Conservation (phyloP, 1,140 invertebrate species). For the Drosophila rhopaloa region DNA sequence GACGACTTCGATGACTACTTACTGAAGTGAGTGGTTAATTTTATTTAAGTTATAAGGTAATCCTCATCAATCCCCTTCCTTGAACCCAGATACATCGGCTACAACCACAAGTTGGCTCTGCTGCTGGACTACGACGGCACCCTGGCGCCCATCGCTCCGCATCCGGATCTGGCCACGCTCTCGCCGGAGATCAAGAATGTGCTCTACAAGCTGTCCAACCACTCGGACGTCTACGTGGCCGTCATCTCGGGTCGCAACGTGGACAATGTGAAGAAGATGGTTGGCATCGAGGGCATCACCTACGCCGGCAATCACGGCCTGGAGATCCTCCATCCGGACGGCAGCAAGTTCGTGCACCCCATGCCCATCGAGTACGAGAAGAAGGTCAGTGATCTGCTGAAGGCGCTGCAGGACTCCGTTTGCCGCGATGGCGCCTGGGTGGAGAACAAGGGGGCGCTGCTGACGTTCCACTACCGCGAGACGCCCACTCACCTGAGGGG, state of each 20-base stretch:
- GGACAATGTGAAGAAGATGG: conserved; percentile 95
- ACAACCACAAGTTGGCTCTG: conserved; percentile 93
- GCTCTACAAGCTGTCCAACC: conserved; percentile 92
- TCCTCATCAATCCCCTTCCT: background rate
- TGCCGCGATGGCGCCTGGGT: conserved; percentile 96
- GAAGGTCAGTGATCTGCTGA: conserved; percentile 91
- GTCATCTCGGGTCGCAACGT: conserved; percentile 95
- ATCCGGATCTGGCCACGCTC: conserved; percentile 94
- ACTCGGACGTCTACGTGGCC: conserved; percentile 94
- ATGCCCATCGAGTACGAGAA: conserved; percentile 94
- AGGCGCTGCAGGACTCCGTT: conserved; percentile 92
- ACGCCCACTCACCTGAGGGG: conserved; percentile 89
- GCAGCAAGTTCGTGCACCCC: conserved; percentile 95
- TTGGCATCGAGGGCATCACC: conserved; percentile 95
- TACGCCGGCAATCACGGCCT: conserved; percentile 95
- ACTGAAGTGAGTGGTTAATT: conserved; percentile 87
- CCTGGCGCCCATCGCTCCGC: conserved; percentile 93
- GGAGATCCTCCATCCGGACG: conserved; percentile 95
- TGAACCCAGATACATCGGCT: conserved; percentile 90
- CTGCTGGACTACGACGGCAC: conserved; percentile 96
- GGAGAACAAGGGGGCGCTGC: conserved; percentile 94
- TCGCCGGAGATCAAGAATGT: conserved; percentile 94
- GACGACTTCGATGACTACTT: conserved; percentile 95
- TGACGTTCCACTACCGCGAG: conserved; percentile 96
- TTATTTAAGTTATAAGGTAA: background rate